These are phyloP conservation scores for Dolichotis patagonum DNA, from an alignment of 2,113 vertebrate genomes.

Conservation along the genomic window DNA sequence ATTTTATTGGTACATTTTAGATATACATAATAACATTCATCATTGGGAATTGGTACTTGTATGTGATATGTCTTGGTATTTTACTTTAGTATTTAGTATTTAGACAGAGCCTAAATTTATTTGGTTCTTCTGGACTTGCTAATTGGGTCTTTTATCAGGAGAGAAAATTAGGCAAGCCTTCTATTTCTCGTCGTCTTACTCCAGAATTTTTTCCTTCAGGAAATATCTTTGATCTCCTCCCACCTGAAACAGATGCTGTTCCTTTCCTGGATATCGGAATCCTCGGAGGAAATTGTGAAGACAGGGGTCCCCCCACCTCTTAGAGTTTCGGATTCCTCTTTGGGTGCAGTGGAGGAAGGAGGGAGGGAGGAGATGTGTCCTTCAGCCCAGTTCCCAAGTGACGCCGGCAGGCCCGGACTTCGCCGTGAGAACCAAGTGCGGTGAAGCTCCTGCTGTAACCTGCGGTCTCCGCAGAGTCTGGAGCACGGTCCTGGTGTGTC, in stretches of 20 bases:
- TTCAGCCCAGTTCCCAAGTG: not conserved
- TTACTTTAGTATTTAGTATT: not conserved
- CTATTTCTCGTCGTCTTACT: constrained; percentile 12
- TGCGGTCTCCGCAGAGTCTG: not conserved
- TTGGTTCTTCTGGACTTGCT: not conserved
- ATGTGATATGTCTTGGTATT: not conserved
- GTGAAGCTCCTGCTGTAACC: no score
- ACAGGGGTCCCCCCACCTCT: fast-evolving
- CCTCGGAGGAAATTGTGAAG: not conserved
- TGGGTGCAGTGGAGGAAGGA: not conserved
- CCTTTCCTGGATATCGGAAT: not conserved
- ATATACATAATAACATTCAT: not conserved
- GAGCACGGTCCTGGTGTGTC: not conserved
- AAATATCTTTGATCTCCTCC: not conserved
- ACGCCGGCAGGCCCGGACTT: fast-evolving
- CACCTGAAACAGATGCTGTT: not conserved
- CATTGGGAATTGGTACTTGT: not conserved
- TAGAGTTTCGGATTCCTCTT: not conserved
- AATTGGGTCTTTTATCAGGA: not conserved
- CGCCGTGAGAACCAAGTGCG: not conserved
- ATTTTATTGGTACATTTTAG: not conserved
- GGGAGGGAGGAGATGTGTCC: not conserved
- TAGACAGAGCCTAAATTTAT: not conserved
- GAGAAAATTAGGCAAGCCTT: not conserved
- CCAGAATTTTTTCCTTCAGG: constrained; percentile 11